Evolutionary conservation across 2,797 vertebrate genomes (phyloP), one percentile per base, ranked within the genome.

Genomic region (Margarornis squamiger): DNA sequence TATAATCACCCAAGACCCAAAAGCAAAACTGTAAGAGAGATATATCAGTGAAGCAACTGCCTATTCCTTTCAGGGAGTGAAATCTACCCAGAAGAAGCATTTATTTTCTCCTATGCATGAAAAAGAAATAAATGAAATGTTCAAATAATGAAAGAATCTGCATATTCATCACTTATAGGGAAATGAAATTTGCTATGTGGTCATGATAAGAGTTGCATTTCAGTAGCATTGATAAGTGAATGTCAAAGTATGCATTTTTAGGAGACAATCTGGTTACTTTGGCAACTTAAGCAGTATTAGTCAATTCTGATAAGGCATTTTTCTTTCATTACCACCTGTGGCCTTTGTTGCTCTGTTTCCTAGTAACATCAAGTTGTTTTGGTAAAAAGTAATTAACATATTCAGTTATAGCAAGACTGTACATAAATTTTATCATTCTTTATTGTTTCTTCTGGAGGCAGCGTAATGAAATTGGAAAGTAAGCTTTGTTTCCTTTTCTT

Each of bases 311-410:
- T 97, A 97, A 96, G 76, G 70, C n/a, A 34, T 78, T n/a, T 81
- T 95, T 75, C 74, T 96, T 96, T 97, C 72, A 78, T 96, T 93
- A 75, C 90, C 93, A 97, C 97, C 96, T 97, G 95, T 96, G 96
- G 92, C 94, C 96, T 96, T 97, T 97, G 95, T 96, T 18, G 9
- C 57, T 92, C 46, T 96, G 93, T 96, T 96, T 97, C 96, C 91
- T 93, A 93, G 96, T 96, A 95, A 96, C 65, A 39, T 79, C 45
- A 86, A 95, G 62, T 90, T 95, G 70, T 93, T 94, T 93, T 79
- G 90, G 96, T 96, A 92, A 96, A 91, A 96, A 96, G 79, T 96
- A 97, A 97, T 97, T 97, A 97, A 90, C 92, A 92, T 97, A 97
- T 95, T 96, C 73, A 51, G 70, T 70, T 78, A 62, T 90, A 96